These are phyloP conservation scores for Agelaius tricolor DNA, from an alignment of 2,113 vertebrate genomes.

Conservation along the genomic window DNA sequence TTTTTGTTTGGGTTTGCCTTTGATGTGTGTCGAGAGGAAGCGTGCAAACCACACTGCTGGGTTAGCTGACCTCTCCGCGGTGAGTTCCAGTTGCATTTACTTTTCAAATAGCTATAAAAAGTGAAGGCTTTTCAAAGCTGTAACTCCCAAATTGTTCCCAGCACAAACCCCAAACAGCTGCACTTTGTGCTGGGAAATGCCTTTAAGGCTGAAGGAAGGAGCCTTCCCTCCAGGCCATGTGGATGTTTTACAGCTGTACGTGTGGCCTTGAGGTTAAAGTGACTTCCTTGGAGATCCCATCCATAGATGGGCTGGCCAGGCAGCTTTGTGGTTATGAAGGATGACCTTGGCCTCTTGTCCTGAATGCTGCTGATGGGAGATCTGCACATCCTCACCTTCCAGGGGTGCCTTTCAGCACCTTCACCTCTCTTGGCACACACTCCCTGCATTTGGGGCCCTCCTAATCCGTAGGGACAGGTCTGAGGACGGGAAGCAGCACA, in stretches of 20 bases:
- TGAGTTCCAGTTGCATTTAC: neutral
- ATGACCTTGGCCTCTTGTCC: neutral
- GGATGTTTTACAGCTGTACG: neutral
- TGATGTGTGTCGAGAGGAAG: neutral
- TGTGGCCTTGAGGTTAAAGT: neutral
- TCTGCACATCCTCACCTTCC: neutral
- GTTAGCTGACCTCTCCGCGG: neutral
- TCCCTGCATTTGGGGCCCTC: neutral
- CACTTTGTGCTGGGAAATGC: slow-evolving; percentile 3
- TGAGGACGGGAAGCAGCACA: neutral
- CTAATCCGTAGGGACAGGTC: rapidly evolving
- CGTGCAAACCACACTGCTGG: neutral
- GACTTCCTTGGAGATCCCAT: neutral
- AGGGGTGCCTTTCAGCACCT: neutral
- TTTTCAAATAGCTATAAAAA: slow-evolving; percentile 7
- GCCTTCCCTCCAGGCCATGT: neutral
- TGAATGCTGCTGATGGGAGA: rapidly evolving
- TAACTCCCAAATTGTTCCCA: neutral
- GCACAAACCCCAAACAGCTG: slow-evolving; percentile 13
- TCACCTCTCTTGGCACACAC: neutral
- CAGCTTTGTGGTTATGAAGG: neutral
- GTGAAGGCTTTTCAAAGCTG: neutral
- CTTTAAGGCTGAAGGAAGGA: neutral
- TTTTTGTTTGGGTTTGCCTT: slow-evolving; percentile 13
- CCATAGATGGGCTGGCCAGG: neutral